Percentiles rank a stretch among this genome's conserved stretches.
These are phyloP conservation scores for Carcinoscorpius rotundicauda DNA, from an alignment of 1,140 invertebrate species.

Conservation along the genomic window DNA sequence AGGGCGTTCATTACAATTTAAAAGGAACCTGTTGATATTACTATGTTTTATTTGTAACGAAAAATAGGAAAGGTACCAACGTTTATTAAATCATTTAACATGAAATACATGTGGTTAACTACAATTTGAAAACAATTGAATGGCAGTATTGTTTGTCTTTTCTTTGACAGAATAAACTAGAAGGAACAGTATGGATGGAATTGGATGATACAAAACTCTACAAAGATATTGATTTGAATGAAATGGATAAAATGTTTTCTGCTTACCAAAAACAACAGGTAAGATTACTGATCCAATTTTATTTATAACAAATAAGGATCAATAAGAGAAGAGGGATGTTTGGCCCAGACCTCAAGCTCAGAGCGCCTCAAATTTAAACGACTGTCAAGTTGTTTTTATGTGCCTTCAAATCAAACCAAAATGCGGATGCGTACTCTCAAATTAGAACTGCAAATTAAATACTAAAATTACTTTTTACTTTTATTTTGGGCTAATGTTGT, in stretches of 20 bases:
- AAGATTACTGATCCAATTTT: not conserved
- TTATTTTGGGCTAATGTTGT: too few relatives aligned
- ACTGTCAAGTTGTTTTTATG: too few relatives aligned
- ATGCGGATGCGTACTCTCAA: too few relatives aligned
- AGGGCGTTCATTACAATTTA: too few relatives aligned
- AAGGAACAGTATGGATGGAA: slow-evolving; percentile 85
- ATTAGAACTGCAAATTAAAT: too few relatives aligned
- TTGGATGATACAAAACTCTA: slow-evolving; percentile 85
- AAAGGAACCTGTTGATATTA: too few relatives aligned
- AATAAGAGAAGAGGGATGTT: too few relatives aligned
- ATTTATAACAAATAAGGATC: not conserved
- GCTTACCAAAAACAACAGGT: slow-evolving; percentile 79
- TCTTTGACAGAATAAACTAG: slow-evolving; percentile 4
- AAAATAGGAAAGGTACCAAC: not conserved
- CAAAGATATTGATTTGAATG: slow-evolving; percentile 76
- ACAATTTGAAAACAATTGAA: not conserved
- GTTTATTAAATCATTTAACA: slow-evolving; percentile 23
- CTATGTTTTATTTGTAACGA: too few relatives aligned
- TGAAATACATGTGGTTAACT: not conserved
- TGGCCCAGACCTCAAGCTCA: too few relatives aligned
- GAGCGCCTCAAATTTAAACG: too few relatives aligned
- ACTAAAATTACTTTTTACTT: too few relatives aligned
- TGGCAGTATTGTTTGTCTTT: not conserved
- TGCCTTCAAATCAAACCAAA: too few relatives aligned
- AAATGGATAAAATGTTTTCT: slow-evolving; percentile 86